Percentiles rank a stretch among this genome's conserved stretches.
These are phyloP conservation scores for Melipona beecheii DNA, from an alignment of 2,888 invertebrate genomes.

Conservation along the genomic window DNA sequence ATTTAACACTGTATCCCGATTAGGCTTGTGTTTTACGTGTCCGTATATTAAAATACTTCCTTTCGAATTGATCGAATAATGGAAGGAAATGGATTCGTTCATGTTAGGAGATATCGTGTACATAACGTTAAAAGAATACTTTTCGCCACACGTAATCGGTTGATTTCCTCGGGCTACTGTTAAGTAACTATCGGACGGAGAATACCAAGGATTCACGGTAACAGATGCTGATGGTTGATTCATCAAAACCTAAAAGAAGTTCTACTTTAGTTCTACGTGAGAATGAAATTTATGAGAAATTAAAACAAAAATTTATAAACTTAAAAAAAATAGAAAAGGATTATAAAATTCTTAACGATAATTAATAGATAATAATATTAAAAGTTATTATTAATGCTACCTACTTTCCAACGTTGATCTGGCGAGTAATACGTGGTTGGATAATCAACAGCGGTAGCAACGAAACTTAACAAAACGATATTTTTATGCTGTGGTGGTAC, in stretches of 20 bases:
- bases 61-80: conserved; percentile 81
- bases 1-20: conserved; percentile 78
- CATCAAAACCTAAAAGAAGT: conserved; percentile 78
- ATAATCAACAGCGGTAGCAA: conserved; percentile 81
- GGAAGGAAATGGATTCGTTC: conserved; percentile 77
- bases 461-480: conserved; percentile 78
- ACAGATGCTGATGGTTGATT: conserved; percentile 81
- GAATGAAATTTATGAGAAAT: neutral
- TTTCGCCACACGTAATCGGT: conserved; percentile 81
- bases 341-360: neutral
- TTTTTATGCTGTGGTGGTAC: conserved; percentile 82
- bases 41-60: conserved; percentile 80
- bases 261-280: neutral
- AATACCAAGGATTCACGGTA: conserved; percentile 81
- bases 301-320: neutral
- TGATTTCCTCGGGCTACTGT: conserved; percentile 79
- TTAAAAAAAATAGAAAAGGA: no score
- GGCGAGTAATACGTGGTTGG: conserved; percentile 83
- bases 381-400: conserved; percentile 11
- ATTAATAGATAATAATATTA: neutral
- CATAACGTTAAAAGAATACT: conserved; percentile 82
- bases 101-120: conserved; percentile 76
- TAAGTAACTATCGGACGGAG: conserved; percentile 80
- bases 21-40: conserved; percentile 80
- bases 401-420: conserved; percentile 82